Percentiles rank a stretch among this genome's conserved stretches.
phyloP scores from a whole-genome alignment of 2,113 vertebrate genomes.

The Rhipidura dahli region DNA sequence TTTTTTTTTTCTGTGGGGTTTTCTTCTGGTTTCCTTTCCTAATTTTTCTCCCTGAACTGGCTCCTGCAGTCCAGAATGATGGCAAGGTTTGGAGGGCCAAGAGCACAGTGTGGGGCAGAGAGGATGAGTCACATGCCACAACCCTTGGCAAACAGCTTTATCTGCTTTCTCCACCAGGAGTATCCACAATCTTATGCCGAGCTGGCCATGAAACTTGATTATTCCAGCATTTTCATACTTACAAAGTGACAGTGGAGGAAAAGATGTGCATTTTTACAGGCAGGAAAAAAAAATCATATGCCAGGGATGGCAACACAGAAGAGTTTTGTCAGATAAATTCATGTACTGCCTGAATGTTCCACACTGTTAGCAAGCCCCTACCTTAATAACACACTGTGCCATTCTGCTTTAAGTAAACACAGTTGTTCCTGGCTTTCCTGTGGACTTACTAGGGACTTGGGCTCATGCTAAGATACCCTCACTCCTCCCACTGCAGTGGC shows the following conservation, averaged over 20 bases:
- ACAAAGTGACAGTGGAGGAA: neutral
- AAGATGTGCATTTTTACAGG: neutral
- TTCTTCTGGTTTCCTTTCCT: neutral
- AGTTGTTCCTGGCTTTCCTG: neutral
- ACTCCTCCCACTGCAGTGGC: neutral
- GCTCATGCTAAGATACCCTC: neutral
- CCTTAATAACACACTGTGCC: neutral
- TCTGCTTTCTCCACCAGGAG: neutral
- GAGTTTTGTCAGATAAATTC: neutral
- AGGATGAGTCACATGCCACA: neutral
- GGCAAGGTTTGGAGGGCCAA: neutral
- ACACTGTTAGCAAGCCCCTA: neutral
- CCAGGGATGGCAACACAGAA: neutral
- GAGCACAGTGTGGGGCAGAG: neutral
- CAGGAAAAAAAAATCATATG: neutral
- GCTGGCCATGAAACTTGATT: neutral
- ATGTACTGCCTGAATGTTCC: neutral
- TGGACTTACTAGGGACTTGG: neutral
- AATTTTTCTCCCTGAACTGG: neutral
- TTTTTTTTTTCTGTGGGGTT: accelerated
- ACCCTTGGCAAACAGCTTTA: neutral
- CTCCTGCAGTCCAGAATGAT: neutral
- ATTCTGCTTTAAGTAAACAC: neutral
- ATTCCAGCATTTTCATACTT: neutral
- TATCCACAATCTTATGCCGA: neutral